These are phyloP conservation scores for Palloptera scutellata DNA, from an alignment of 2,888 invertebrate genomes.

Conservation along the genomic window DNA sequence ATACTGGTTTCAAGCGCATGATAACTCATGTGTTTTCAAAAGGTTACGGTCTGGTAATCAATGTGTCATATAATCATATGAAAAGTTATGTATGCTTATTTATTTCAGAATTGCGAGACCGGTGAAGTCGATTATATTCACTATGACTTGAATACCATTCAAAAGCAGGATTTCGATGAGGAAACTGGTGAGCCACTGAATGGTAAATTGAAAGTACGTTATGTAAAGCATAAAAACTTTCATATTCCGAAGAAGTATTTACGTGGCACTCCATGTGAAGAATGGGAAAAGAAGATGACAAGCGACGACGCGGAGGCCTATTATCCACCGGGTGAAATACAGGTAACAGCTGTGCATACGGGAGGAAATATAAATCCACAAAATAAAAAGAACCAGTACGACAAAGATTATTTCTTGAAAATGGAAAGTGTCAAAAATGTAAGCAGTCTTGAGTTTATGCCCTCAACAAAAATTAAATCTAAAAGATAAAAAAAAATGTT, in stretches of 20 bases:
- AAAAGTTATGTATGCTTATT: background rate
- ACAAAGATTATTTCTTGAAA: slow-evolving; percentile 55
- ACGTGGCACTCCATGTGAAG: slow-evolving; percentile 51
- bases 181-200: slow-evolving; percentile 62
- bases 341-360: slow-evolving; percentile 18
- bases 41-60: no score
- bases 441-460: no score
- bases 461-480: no score
- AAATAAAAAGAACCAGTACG: slow-evolving; percentile 41
- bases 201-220: slow-evolving; percentile 55
- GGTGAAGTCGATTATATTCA: slow-evolving; percentile 57
- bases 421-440: slow-evolving; percentile 61
- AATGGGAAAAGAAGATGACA: slow-evolving; percentile 48
- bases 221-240: slow-evolving; percentile 58
- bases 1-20: no score
- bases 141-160: slow-evolving; percentile 44
- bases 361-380: slow-evolving; percentile 29
- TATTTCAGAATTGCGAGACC: slow-evolving; percentile 59
- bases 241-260: slow-evolving; percentile 59
- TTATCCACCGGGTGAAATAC: slow-evolving; percentile 22
- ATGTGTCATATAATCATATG: no score
- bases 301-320: slow-evolving; percentile 41
- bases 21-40: no score
- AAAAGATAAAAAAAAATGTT: background rate
- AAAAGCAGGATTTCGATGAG: slow-evolving; percentile 53